These are phyloP conservation scores for Pandemis heparana DNA, from an alignment of 2,888 invertebrate species.

Conservation along the genomic window DNA sequence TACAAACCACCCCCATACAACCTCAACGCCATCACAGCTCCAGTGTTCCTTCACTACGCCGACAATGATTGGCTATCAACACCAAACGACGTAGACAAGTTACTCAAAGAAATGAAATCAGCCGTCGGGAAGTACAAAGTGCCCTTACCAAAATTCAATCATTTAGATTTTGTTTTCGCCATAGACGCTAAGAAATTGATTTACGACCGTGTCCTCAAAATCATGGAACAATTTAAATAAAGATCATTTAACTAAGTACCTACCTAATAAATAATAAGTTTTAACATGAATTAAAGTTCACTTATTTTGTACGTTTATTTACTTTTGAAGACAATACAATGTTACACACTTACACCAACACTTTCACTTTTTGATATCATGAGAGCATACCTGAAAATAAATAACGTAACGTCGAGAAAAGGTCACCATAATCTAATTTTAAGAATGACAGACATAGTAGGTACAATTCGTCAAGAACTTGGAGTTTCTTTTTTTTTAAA, in stretches of 20 bases:
- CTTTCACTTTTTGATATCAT: conserved; percentile 12
- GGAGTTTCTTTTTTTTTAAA: too few species aligned
- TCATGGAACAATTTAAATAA: conserved; percentile 70
- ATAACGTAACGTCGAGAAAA: neutral
- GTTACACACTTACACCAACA: conserved; percentile 8
- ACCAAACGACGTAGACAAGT: conserved; percentile 71
- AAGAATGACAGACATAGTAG: too few species aligned
- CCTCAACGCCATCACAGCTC: conserved; percentile 72
- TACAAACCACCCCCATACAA: conserved; percentile 81
- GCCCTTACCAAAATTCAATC: conserved; percentile 78
- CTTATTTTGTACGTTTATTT: conserved; percentile 21
- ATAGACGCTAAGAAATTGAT: conserved; percentile 85
- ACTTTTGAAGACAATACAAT: neutral
- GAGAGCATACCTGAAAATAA: conserved; percentile 16
- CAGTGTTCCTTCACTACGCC: conserved; percentile 81
- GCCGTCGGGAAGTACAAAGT: conserved; percentile 79
- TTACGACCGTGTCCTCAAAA: conserved; percentile 81
- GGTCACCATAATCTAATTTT: too few species aligned
- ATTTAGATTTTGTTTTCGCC: conserved; percentile 86
- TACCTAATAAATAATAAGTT: conserved; percentile 9
- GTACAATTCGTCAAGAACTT: too few species aligned
- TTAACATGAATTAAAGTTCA: neutral
- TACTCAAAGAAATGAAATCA: conserved; percentile 71
- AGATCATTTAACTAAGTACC: too few species aligned
- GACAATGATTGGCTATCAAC: conserved; percentile 83